These are phyloP conservation scores for Amphipoea lucens DNA, from an alignment of 2,888 invertebrate genomes.

Conservation along the genomic window DNA sequence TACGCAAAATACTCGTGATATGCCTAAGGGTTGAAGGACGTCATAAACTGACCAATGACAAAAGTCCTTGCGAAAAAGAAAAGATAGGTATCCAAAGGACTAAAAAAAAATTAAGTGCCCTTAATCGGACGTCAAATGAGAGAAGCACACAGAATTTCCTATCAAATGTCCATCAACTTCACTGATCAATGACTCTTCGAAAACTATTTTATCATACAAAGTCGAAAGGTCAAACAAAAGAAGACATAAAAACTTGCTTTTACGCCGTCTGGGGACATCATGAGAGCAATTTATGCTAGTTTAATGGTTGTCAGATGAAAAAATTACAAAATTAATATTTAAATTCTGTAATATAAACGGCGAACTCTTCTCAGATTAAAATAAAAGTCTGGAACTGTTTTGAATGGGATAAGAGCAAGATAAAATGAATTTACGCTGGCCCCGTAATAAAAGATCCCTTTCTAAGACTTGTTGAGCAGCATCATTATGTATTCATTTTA, in stretches of 20 bases:
- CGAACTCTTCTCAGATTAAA: constrained; percentile 71
- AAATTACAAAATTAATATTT: constrained; percentile 68
- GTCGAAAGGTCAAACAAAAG: constrained; percentile 54
- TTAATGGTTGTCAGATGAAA: constrained; percentile 47
- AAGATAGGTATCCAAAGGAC: neutral
- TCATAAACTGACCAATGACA: neutral
- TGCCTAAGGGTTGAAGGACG: too few relatives aligned
- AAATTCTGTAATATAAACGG: constrained; percentile 64
- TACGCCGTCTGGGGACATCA: constrained; percentile 38
- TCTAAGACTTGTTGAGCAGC: constrained; percentile 81
- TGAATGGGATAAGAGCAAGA: constrained; percentile 65
- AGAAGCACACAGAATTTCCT: neutral
- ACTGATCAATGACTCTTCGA: constrained; percentile 37
- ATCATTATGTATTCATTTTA: constrained; percentile 87
- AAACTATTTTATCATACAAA: constrained; percentile 60
- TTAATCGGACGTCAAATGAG: neutral
- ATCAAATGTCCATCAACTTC: constrained; percentile 18
- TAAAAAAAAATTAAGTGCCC: neutral
- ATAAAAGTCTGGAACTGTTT: constrained; percentile 69
- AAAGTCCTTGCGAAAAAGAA: neutral
- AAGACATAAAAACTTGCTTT: constrained; percentile 54
- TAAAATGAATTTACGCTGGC: constrained; percentile 67
- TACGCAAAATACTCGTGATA: neutral
- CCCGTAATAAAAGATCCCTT: constrained; percentile 80
- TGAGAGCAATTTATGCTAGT: constrained; percentile 45